Percentiles rank a stretch among this genome's conserved stretches.
Evolutionary conservation across 2,113 vertebrate genomes (phyloP).

Genomic region (Pampusana beccarii): DNA sequence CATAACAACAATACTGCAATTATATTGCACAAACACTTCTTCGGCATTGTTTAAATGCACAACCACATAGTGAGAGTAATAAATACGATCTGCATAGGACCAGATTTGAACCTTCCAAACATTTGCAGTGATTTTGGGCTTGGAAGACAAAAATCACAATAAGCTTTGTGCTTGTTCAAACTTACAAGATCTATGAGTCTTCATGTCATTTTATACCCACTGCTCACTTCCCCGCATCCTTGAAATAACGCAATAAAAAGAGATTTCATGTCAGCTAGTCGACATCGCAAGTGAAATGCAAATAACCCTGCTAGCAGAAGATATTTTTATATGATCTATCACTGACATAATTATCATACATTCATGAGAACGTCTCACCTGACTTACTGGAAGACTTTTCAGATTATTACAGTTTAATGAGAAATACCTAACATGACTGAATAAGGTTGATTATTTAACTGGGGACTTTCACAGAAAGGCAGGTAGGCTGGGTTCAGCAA

Average conservation of each 20-base stretch:
- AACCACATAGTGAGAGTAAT: neutral
- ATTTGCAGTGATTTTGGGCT: neutral
- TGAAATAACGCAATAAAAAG: neutral
- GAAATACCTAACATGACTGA: neutral
- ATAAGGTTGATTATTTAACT: neutral
- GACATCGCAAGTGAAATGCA: conserved; percentile 30
- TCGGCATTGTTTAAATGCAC: neutral
- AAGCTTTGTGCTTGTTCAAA: neutral
- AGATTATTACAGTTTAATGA: conserved; percentile 34
- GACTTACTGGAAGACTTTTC: neutral
- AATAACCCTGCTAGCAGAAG: neutral
- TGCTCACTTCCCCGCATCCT: neutral
- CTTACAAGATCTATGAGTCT: neutral
- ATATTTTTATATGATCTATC: conserved; percentile 7
- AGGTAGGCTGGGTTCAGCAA: neutral
- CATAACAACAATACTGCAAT: neutral
- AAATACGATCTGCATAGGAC: neutral
- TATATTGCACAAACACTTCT: neutral
- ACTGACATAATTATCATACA: neutral
- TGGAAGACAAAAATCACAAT: neutral
- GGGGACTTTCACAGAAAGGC: neutral
- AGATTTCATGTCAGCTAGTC: neutral
- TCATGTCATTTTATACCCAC: neutral
- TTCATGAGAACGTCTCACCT: conserved; percentile 25
- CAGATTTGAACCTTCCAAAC: neutral